Percentiles rank a stretch among this genome's conserved stretches.
These are phyloP conservation scores for Morpho helenor DNA, from an alignment of 2,888 invertebrate genomes.

Conservation along the genomic window DNA sequence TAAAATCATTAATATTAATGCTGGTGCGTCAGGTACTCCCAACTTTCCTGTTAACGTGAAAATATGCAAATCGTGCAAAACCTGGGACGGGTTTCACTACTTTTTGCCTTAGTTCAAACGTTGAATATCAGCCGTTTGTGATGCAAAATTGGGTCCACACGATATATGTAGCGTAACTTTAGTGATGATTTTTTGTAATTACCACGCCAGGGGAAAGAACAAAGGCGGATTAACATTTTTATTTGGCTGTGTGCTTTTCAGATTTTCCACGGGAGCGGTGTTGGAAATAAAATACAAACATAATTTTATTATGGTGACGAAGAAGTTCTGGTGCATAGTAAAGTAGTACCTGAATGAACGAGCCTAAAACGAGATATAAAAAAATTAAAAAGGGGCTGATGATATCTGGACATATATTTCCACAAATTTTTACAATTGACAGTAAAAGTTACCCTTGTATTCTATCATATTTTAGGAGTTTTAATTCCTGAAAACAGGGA, in stretches of 20 bases:
- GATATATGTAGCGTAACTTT: constrained; percentile 22
- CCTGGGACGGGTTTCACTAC: constrained; percentile 31
- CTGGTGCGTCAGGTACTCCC: constrained; percentile 25
- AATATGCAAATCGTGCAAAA: constrained; percentile 55
- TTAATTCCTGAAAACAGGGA: no score
- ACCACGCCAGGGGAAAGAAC: constrained; percentile 38
- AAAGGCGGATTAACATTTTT: constrained; percentile 68
- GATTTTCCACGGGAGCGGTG: constrained; percentile 8
- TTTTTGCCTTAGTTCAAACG: constrained; percentile 47
- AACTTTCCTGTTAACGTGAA: constrained; percentile 45
- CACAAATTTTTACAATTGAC: no score
- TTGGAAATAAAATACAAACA: constrained; percentile 10
- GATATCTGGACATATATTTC: no score
- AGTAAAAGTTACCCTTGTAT: no score
- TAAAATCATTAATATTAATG: constrained; percentile 66
- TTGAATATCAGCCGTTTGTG: constrained; percentile 49
- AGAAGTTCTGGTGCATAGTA: background rate
- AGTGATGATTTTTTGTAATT: constrained; percentile 44
- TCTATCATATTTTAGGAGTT: no score
- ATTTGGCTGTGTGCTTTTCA: constrained; percentile 35
- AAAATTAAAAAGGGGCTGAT: no score
- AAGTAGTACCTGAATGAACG: no score
- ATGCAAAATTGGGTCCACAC: constrained; percentile 58
- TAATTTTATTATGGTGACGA: background rate
- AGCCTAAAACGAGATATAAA: no score